Base-by-base conservation (phyloP, 2,888 invertebrate genomes). In the Cephus nigrinus region DNA sequence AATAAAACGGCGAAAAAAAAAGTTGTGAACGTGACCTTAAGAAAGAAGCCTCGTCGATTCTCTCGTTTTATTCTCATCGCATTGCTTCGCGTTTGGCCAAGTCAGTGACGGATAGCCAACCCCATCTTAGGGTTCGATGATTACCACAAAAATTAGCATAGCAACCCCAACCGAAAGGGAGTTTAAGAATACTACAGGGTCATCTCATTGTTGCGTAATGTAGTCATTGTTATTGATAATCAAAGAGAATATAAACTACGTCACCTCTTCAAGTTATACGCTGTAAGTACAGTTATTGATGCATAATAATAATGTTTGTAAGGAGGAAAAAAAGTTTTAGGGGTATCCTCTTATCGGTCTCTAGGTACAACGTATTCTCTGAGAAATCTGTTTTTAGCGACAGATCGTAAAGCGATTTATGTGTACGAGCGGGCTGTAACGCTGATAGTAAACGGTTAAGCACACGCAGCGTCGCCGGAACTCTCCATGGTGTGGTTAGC, bases 331-430 rank as follows among this genome's bases (percentile, higher is more conserved):
- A 55, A 23, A 23, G 23, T 55, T 55, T 15, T 55, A 55, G 23
- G 55, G 15, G 23, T 55, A 55, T 55, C 23, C 23, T 55, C 55
- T 55, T 55, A 23, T 55, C 23, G 23, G 55, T 55, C 23, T 55
- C 23, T 5, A 9, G 23, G 9, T 55, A 55, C 55, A 55, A 86
- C 85, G 88, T 85, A 88, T 84, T 89, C 88, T 87, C 86, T 85
- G 86, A 86, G 88, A 90, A 91, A 90, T 90, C 88, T 86, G 89
- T 88, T 90, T 88, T 90, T 88, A 90, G 91, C 88, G 91, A 90
- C 90, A 88, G 89, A 90, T 90, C 91, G 90, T 90, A 90, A 90
- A 91, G 85, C 88, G 88, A 90, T 90, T 91, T 90, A 90, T 90
- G 90, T 86, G 82, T 86, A 87, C 87, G 88, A 87, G 82, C 87